phyloP scores from a whole-genome alignment of 1,140 invertebrate species.

The Heliconius hermathena region DNA sequence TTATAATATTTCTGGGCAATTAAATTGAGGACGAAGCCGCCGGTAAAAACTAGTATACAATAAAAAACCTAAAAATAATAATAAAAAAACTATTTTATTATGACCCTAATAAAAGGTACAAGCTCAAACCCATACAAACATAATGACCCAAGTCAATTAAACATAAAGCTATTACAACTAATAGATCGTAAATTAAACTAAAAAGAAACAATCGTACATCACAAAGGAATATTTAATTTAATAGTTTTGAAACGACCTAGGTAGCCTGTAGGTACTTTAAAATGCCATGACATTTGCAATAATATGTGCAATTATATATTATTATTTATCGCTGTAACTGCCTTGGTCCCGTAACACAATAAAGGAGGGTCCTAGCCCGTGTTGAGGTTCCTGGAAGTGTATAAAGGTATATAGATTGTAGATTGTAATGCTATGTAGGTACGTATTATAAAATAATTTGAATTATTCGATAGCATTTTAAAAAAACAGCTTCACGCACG shows the following conservation, averaged over 20 bases:
- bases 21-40: no score
- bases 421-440: background rate
- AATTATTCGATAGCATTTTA: no score
- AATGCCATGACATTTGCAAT: conserved; percentile 11
- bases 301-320: conserved; percentile 28
- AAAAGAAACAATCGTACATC: background rate
- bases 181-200: background rate
- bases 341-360: conserved; percentile 26
- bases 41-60: no score
- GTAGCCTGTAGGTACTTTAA: background rate
- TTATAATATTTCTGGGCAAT: no score
- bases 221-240: conserved; percentile 4
- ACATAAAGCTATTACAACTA: no score
- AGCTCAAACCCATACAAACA: no score
- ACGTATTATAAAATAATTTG: background rate
- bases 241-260: conserved; percentile 1
- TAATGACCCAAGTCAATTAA: no score
- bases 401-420: background rate
- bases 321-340: conserved; percentile 21
- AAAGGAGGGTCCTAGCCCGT: conserved; percentile 29
- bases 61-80: no score
- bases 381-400: conserved; percentile 7
- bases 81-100: no score
- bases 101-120: no score
- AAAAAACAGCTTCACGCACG: no score